phyloP scores from a whole-genome alignment of 2,888 invertebrate species.

The Melangyna quadrimaculata region DNA sequence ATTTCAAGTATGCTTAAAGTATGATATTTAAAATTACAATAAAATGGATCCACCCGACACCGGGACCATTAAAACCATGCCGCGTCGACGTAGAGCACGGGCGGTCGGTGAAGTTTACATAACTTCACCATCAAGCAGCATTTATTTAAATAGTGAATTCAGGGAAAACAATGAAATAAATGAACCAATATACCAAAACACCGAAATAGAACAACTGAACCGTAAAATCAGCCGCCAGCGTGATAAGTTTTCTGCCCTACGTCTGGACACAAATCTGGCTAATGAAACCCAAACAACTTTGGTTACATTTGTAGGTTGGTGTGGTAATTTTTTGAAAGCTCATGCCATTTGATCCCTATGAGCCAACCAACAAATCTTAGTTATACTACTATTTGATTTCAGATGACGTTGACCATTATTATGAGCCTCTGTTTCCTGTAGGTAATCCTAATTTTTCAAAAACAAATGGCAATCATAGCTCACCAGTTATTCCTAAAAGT shows the following conservation, averaged over 20 bases:
- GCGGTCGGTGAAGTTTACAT: slow-evolving; percentile 80
- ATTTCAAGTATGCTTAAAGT: slow-evolving; percentile 42
- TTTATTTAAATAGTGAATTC: slow-evolving; percentile 77
- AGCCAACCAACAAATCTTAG: not conserved
- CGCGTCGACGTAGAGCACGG: slow-evolving; percentile 79
- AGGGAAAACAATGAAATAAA: slow-evolving; percentile 70
- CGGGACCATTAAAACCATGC: slow-evolving; percentile 76
- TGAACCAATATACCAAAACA: slow-evolving; percentile 79
- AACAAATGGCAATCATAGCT: slow-evolving; percentile 1
- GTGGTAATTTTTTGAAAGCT: slow-evolving; percentile 26
- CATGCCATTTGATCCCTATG: slow-evolving; percentile 5
- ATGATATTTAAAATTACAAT: slow-evolving; percentile 34
- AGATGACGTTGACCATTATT: slow-evolving; percentile 88
- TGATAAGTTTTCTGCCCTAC: slow-evolving; percentile 75
- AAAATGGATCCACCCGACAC: slow-evolving; percentile 53
- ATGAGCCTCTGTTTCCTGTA: slow-evolving; percentile 84
- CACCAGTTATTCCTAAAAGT: not conserved
- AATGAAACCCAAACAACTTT: slow-evolving; percentile 74
- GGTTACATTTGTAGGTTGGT: slow-evolving; percentile 80
- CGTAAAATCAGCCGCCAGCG: slow-evolving; percentile 69
- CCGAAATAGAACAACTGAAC: slow-evolving; percentile 65
- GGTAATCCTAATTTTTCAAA: slow-evolving; percentile 73
- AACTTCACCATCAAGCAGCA: slow-evolving; percentile 77
- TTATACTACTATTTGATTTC: slow-evolving; percentile 65
- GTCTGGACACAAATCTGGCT: slow-evolving; percentile 74